A percentile compares a stretch with the other conserved stretches of the same genome.
Conservation (phyloP, 2,797 vertebrate genomes). For the Odontamblyopus lacepedii region DNA sequence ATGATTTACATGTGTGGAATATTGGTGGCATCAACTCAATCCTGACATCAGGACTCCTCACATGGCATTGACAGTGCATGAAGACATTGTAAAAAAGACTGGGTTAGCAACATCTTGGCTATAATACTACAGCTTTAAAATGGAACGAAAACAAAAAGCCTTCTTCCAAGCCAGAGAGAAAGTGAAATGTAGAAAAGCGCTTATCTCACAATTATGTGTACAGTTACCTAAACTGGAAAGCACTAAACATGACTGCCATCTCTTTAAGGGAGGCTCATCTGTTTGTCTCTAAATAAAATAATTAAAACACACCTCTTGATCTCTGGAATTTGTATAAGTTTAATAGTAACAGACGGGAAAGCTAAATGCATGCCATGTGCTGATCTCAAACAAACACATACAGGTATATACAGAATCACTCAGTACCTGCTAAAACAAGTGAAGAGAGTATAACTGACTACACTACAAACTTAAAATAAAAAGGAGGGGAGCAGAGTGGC, state of each 20-base stretch:
- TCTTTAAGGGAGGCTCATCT: slow-evolving; percentile 70
- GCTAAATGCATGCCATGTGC: slow-evolving; percentile 94
- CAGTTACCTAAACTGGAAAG: slow-evolving; percentile 72
- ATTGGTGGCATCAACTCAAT: slow-evolving; percentile 79
- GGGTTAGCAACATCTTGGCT: slow-evolving; percentile 88
- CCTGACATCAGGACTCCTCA: slow-evolving; percentile 85
- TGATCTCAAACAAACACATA: slow-evolving; percentile 91
- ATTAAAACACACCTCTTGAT: slow-evolving; percentile 87
- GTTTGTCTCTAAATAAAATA: slow-evolving; percentile 78
- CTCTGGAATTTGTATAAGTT: slow-evolving; percentile 90
- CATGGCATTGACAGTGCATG: slow-evolving; percentile 92
- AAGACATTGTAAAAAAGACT: slow-evolving; percentile 83
- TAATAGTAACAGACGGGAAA: slow-evolving; percentile 93
- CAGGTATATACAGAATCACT: slow-evolving; percentile 95
- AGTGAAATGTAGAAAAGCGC: slow-evolving; percentile 95
- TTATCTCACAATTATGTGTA: slow-evolving; percentile 87
- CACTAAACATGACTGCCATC: slow-evolving; percentile 81
- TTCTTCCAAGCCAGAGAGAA: slow-evolving; percentile 82
- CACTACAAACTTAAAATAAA: slow-evolving; percentile 86
- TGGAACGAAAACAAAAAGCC: slow-evolving; percentile 78
- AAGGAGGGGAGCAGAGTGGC: slow-evolving; percentile 36
- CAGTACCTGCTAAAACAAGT: slow-evolving; percentile 99
- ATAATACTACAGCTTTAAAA: slow-evolving; percentile 85
- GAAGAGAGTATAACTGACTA: slow-evolving; percentile 88
- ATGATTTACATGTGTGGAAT: slow-evolving; percentile 81